phyloP scores from a whole-genome alignment of 2,113 vertebrate genomes.

The Trogon surrucura region DNA sequence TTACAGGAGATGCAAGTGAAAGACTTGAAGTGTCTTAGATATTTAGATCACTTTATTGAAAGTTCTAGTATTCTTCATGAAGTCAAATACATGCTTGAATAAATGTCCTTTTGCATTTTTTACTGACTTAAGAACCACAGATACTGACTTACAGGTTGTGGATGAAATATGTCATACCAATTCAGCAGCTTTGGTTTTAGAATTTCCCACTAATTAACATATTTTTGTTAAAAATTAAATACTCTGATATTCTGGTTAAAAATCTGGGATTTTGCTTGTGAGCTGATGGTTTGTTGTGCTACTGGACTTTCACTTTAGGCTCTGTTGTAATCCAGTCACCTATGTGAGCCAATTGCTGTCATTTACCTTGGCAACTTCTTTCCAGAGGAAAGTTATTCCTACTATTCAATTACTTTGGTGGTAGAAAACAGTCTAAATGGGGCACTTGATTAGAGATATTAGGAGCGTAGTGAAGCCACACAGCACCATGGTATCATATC shows the following conservation, averaged over 20 bases:
- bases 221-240: not conserved
- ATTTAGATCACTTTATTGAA: not conserved
- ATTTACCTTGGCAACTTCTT: not conserved
- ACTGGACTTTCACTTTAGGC: not conserved
- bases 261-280: not conserved
- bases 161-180: not conserved
- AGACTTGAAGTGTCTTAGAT: not conserved
- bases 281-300: not conserved
- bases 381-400: not conserved
- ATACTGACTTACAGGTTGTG: not conserved
- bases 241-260: not conserved
- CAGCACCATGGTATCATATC: not conserved
- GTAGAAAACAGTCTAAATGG: not conserved
- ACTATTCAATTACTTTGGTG: not conserved
- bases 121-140: not conserved
- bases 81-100: not conserved
- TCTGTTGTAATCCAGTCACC: not conserved
- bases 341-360: not conserved
- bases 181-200: not conserved
- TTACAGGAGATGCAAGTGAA: not conserved
- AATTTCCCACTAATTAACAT: not conserved
- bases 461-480: not conserved
- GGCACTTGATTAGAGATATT: not conserved
- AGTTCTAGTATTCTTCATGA: not conserved
- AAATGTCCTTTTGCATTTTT: not conserved